Percentiles rank a stretch among this genome's conserved stretches.
phyloP scores from a whole-genome alignment of 1,140 invertebrate species.

The Tetramorium simillimum region DNA sequence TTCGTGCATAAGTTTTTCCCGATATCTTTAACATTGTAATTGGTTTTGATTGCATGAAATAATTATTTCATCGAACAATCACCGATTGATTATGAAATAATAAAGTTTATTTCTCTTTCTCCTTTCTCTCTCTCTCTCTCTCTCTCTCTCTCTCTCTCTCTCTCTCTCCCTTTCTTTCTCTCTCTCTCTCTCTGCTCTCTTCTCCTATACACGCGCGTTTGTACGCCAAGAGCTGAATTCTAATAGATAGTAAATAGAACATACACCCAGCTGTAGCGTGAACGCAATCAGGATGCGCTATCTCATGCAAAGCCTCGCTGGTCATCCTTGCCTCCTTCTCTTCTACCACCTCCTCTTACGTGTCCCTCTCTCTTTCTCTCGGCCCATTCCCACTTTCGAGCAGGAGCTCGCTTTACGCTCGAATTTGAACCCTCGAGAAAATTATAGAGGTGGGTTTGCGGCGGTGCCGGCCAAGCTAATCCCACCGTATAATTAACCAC shows the following conservation, averaged over 20 bases:
- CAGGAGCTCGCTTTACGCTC: slow-evolving; percentile 76
- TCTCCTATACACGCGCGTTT: background rate
- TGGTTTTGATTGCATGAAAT: slow-evolving; percentile 32
- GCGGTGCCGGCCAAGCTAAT: slow-evolving; percentile 79
- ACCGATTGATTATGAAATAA: background rate
- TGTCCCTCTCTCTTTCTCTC: background rate
- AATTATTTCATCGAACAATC: slow-evolving; percentile 32
- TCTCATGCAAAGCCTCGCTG: slow-evolving; percentile 64
- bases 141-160: background rate
- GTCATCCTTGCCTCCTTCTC: slow-evolving; percentile 24
- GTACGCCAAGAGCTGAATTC: slow-evolving; percentile 35
- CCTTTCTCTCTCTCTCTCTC: no score
- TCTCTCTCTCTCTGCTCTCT: background rate
- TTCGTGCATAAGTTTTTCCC: background rate
- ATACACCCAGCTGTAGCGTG: slow-evolving; percentile 44
- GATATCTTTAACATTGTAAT: slow-evolving; percentile 17
- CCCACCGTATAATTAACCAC: slow-evolving; percentile 84
- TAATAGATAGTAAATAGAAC: slow-evolving; percentile 64
- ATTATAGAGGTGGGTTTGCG: slow-evolving; percentile 82
- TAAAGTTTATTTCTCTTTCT: background rate
- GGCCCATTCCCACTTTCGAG: slow-evolving; percentile 41
- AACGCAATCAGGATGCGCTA: slow-evolving; percentile 70
- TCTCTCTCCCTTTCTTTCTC: no score
- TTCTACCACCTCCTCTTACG: background rate
- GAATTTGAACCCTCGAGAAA: slow-evolving; percentile 82